Evolutionary conservation across 2,888 invertebrate genomes (phyloP).

Genomic region (Lepidocyrtoides sp.): DNA sequence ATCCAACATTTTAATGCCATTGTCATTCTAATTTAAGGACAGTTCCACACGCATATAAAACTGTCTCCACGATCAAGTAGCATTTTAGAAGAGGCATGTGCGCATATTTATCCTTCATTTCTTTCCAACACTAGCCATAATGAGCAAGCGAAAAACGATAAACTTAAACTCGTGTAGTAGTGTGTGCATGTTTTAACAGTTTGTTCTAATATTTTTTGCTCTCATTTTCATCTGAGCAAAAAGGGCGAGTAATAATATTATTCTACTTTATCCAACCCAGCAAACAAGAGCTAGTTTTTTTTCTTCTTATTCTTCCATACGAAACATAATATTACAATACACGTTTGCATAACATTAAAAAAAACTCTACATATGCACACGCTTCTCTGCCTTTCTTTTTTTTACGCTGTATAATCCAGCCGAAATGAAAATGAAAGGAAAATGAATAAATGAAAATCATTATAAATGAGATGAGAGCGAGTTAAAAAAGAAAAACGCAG

Average conservation of each 20-base stretch:
- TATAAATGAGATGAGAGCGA: conserved; percentile 48
- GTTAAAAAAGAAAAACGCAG: conserved; percentile 22
- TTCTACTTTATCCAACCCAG: not conserved
- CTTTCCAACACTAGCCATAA: not conserved
- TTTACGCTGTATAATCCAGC: not conserved
- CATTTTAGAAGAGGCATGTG: conserved; percentile 10
- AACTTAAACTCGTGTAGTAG: conserved; percentile 14
- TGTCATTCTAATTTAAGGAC: conserved; percentile 23
- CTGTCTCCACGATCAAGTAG: conserved; percentile 10
- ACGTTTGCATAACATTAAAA: conserved; percentile 50
- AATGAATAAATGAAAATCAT: conserved; percentile 56
- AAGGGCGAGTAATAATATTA: conserved; percentile 2
- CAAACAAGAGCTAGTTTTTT: not conserved
- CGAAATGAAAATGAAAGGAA: conserved; percentile 25
- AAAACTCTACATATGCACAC: not conserved
- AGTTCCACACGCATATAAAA: not conserved
- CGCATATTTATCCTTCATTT: conserved; percentile 40
- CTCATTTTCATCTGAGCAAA: not conserved
- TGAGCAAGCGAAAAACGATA: not conserved
- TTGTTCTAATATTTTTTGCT: not conserved
- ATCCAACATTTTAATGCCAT: not conserved
- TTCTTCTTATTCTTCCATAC: not conserved
- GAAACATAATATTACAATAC: not conserved
- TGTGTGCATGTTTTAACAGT: conserved; percentile 23
- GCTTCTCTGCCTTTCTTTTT: not conserved